Evolutionary conservation across 2,113 vertebrate genomes (phyloP).

Genomic region (Laterallus jamaicensis): DNA sequence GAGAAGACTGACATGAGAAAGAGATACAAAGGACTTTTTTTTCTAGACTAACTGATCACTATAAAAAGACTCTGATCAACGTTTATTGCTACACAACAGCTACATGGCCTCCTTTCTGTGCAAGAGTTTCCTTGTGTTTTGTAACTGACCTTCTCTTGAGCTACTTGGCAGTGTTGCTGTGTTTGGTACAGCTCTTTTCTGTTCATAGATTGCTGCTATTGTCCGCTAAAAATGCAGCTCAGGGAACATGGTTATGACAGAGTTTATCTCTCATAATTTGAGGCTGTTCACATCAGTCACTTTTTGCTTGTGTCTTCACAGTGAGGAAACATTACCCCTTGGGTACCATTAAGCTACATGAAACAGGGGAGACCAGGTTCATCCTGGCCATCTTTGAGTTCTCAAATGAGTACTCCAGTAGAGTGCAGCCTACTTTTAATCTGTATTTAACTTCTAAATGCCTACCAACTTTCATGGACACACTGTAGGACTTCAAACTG

Average conservation of each 20-base stretch:
- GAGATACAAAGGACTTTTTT: background rate
- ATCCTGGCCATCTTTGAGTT: background rate
- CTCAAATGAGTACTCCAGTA: background rate
- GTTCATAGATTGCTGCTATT: background rate
- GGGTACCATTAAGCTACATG: background rate
- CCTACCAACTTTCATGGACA: background rate
- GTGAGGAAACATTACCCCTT: background rate
- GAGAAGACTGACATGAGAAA: background rate
- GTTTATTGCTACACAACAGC: background rate
- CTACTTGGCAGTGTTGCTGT: background rate
- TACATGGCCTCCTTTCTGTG: background rate
- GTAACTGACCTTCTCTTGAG: background rate
- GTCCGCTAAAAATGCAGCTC: background rate
- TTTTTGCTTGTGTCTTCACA: background rate
- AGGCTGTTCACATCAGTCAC: background rate
- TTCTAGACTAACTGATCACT: background rate
- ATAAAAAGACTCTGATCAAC: background rate
- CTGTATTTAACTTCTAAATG: background rate
- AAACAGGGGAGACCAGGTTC: background rate
- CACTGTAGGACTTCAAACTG: background rate
- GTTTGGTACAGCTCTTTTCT: background rate
- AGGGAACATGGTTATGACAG: background rate
- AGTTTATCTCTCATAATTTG: background rate
- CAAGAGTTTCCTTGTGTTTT: background rate
- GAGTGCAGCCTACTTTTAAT: background rate